phyloP scores from a whole-genome alignment of 2,888 invertebrate genomes.

The Eupithecia centaureata region DNA sequence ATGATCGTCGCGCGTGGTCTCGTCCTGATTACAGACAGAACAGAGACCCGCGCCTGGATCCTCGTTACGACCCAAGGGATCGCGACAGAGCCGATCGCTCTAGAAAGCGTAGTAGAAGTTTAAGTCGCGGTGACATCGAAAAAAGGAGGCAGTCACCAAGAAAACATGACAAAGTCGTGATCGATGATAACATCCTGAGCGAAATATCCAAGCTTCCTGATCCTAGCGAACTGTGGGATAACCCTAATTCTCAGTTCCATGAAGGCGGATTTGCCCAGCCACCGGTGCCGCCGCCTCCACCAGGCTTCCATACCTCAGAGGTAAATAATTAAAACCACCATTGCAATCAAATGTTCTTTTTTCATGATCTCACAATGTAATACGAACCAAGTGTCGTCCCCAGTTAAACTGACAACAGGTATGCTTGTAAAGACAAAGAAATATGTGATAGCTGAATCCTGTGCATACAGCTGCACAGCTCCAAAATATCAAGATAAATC shows the following conservation, averaged over 20 bases:
- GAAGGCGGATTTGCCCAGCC: slow-evolving; percentile 56
- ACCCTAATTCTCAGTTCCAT: slow-evolving; percentile 58
- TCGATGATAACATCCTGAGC: slow-evolving; percentile 75
- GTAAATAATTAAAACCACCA: slow-evolving; percentile 43
- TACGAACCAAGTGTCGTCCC: neutral
- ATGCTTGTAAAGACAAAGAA: neutral
- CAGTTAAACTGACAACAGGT: neutral
- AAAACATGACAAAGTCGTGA: slow-evolving; percentile 67
- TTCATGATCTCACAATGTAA: neutral
- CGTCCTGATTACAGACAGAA: slow-evolving; percentile 30
- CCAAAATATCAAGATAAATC: neutral
- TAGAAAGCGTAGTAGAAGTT: slow-evolving; percentile 65
- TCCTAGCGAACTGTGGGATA: slow-evolving; percentile 75
- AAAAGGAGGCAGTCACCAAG: slow-evolving; percentile 67
- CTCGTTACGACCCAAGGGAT: slow-evolving; percentile 14
- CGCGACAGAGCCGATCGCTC: slow-evolving; percentile 45
- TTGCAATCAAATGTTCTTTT: neutral
- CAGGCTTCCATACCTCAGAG: slow-evolving; percentile 51
- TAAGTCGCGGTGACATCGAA: slow-evolving; percentile 49
- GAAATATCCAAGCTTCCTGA: slow-evolving; percentile 76
- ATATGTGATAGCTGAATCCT: neutral
- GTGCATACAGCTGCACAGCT: neutral
- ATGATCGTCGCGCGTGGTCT: slow-evolving; percentile 41
- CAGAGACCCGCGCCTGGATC: slow-evolving; percentile 16
- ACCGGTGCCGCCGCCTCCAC: slow-evolving; percentile 48